Base-by-base conservation (phyloP, 2,888 invertebrate species). In the Choristoneura rosaceana region DNA sequence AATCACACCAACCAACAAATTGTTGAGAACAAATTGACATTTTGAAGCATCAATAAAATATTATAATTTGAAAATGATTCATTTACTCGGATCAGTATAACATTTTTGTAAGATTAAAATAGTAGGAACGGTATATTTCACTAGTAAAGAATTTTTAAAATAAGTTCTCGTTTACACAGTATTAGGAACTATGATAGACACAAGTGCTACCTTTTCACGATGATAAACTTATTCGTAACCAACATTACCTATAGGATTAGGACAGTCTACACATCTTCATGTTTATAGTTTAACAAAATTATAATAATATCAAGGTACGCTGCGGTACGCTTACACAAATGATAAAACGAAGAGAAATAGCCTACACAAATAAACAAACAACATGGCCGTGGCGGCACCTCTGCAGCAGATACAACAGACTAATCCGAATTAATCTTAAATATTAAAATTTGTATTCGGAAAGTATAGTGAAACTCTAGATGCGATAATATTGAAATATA, bases 401-500 rank as follows among this genome's bases (percentile, higher is more conserved):
- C 88, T 87, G 86, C 86, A 90, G 92, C 92, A 86, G 89, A 89
- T 86, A 92, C 93, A 93, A 93, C 93, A 93, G 93, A 93, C 92
- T 91, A 89, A 89, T 91, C 92, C 94, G 93, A 93, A 93, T 93
- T 81, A 93, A 92, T 93, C 93, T 94, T 94, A 94, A 93, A 93
- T 92, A 93, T 93, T 93, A 93, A 92, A 93, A 93, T 93, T 93
- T 93, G 93, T 93, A 90, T 94, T 93, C 93, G 93, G 94, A 92
- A 93, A 94, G 93, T 93, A 93, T 92, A 93, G 91, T 92, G 93
- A 94, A 93, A 93, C 93, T 93, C 92, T 94, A 94, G 92, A 93
- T 92, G 94, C 93, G 92, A 91, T 92, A 93, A 93, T 93, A 94
- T 94, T 94, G 94, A 94, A 94, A 94, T 94, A 93, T 94, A 94